Percentiles rank a stretch among this genome's conserved stretches.
These are phyloP conservation scores for Eurosta solidaginis DNA, from an alignment of 1,140 invertebrate species.

Conservation along the genomic window DNA sequence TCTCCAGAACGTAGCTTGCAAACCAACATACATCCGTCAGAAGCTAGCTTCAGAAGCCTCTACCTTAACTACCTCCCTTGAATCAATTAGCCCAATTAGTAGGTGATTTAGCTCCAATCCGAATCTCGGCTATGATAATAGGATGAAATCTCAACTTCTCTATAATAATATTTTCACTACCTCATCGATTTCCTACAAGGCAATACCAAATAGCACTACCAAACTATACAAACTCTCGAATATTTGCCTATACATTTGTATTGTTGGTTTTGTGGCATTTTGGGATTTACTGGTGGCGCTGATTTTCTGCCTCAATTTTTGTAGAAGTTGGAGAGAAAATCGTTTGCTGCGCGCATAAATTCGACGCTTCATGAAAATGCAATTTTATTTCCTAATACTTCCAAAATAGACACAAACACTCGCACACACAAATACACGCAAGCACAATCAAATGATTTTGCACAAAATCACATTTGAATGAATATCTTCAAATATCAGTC, in stretches of 20 bases:
- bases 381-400: conserved; percentile 14
- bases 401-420: background rate
- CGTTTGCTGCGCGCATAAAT: too few species aligned
- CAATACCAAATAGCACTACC: background rate
- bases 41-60: too few species aligned
- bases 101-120: too few species aligned
- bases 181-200: background rate
- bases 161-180: too few species aligned
- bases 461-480: background rate
- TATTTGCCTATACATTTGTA: background rate
- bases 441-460: background rate
- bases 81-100: too few species aligned
- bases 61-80: too few species aligned
- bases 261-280: background rate
- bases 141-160: too few species aligned
- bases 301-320: conserved; percentile 13
- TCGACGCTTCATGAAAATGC: too few species aligned
- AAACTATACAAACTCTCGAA: background rate
- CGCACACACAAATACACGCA: background rate
- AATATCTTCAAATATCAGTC: background rate
- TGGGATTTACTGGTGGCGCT: background rate
- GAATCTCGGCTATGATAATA: too few species aligned
- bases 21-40: too few species aligned
- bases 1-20: too few species aligned
- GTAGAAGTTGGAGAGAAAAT: conserved; percentile 7